These are phyloP conservation scores for Perdix hodgsoniae DNA, from an alignment of 2,797 vertebrate genomes.

Conservation along the genomic window DNA sequence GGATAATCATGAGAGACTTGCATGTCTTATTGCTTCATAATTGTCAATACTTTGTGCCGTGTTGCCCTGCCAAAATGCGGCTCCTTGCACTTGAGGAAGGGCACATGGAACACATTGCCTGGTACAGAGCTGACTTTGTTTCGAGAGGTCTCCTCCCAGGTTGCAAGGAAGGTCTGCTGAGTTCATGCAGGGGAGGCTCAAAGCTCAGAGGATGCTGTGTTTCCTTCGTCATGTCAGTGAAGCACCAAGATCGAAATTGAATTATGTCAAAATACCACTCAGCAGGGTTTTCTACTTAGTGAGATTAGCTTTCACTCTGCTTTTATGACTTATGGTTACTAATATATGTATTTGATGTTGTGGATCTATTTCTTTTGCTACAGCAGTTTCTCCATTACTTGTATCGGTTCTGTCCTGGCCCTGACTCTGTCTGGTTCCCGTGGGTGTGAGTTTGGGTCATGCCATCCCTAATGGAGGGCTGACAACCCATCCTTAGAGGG, in stretches of 20 bases:
- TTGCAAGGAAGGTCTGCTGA: background rate
- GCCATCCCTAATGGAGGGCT: background rate
- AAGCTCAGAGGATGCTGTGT: background rate
- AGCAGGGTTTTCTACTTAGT: slow-evolving; percentile 35
- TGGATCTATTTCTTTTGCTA: background rate
- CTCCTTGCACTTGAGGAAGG: background rate
- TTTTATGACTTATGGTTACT: slow-evolving; percentile 25
- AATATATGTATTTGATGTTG: background rate
- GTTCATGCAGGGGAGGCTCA: background rate
- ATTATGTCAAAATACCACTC: slow-evolving; percentile 64
- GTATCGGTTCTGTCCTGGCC: background rate
- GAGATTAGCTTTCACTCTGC: slow-evolving; percentile 49
- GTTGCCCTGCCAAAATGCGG: background rate
- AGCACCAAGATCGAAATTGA: slow-evolving; percentile 23
- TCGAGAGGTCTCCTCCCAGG: background rate
- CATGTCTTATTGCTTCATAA: background rate
- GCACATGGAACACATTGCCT: accelerated
- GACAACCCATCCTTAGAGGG: background rate
- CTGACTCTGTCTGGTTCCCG: background rate
- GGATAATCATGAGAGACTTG: accelerated
- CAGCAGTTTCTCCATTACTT: slow-evolving; percentile 3
- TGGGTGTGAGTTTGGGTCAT: background rate
- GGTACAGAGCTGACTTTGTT: background rate
- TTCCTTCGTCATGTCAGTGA: background rate
- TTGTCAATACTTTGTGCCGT: accelerated